These are phyloP conservation scores for Troides helena DNA, from an alignment of 2,888 invertebrate genomes.

Conservation along the genomic window DNA sequence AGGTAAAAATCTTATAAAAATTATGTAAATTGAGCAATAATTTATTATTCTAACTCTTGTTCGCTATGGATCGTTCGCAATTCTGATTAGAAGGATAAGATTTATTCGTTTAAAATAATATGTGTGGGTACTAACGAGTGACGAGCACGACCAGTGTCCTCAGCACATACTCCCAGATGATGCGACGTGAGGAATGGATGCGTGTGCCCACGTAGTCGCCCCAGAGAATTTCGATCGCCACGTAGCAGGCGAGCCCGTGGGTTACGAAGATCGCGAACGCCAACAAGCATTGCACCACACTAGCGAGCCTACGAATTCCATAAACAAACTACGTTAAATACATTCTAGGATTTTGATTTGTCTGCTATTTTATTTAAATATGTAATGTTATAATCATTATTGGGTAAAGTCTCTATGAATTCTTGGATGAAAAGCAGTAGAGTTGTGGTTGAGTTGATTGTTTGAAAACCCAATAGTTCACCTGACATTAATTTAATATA, in stretches of 20 bases:
- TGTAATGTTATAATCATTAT: too few species aligned
- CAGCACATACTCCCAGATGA: conserved; percentile 88
- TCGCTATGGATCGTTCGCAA: not conserved
- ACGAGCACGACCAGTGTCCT: conserved; percentile 88
- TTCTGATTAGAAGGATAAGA: not conserved
- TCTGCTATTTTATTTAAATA: too few species aligned
- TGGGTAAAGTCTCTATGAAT: too few species aligned
- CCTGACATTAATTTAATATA: too few species aligned
- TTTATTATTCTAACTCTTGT: not conserved
- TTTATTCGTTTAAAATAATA: not conserved
- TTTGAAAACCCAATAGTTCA: too few species aligned
- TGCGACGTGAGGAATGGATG: conserved; percentile 79
- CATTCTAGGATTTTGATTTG: too few species aligned
- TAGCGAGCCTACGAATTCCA: conserved; percentile 79
- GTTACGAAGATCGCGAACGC: conserved; percentile 93
- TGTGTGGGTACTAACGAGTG: conserved; percentile 88
- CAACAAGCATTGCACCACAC: conserved; percentile 85
- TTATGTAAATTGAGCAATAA: not conserved
- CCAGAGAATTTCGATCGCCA: conserved; percentile 96
- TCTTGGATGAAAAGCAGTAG: too few species aligned
- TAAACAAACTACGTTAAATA: not conserved
- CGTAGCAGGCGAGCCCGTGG: conserved; percentile 96
- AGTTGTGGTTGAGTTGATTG: too few species aligned
- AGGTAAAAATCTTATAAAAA: not conserved
- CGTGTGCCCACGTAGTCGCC: conserved; percentile 84